Conservation (phyloP, 2,888 invertebrate species). For the Spicauda simplicius region DNA sequence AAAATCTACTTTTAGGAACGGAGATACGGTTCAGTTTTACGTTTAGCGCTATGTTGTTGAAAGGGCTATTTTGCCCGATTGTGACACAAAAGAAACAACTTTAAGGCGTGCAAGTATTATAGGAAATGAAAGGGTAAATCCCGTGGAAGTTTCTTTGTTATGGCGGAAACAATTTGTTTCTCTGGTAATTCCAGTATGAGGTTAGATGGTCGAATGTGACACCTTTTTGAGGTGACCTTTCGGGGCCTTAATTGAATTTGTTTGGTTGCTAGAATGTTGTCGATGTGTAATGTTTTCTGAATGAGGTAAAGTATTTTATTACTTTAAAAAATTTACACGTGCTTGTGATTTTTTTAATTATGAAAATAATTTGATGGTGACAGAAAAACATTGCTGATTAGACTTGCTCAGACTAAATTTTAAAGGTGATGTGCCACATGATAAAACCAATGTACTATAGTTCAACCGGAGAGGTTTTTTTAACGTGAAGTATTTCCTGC, state of each 20-base stretch:
- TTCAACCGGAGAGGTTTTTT: no score
- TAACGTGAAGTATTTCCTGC: no score
- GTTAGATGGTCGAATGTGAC: constrained; percentile 9
- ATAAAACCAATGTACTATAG: no score
- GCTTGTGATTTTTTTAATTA: no score
- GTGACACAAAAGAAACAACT: constrained; percentile 31
- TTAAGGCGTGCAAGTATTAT: constrained; percentile 24
- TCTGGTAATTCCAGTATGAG: constrained; percentile 15
- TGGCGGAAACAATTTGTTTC: constrained; percentile 31
- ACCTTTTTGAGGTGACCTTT: constrained; percentile 7
- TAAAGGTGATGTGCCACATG: no score
- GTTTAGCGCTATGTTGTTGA: neutral
- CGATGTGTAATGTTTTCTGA: neutral
- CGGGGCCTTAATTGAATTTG: constrained; percentile 6
- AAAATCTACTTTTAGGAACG: neutral
- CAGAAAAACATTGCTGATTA: no score
- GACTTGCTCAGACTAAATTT: no score
- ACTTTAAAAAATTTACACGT: no score
- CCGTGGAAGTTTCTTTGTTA: constrained; percentile 21
- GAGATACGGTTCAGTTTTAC: constrained; percentile 4
- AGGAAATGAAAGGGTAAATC: constrained; percentile 27
- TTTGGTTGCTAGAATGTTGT: neutral
- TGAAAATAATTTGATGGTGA: no score
- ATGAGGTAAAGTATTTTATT: no score
- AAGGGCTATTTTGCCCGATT: constrained; percentile 23